phyloP scores from a whole-genome alignment of 2,797 vertebrate genomes.

The Staurois parvus region DNA sequence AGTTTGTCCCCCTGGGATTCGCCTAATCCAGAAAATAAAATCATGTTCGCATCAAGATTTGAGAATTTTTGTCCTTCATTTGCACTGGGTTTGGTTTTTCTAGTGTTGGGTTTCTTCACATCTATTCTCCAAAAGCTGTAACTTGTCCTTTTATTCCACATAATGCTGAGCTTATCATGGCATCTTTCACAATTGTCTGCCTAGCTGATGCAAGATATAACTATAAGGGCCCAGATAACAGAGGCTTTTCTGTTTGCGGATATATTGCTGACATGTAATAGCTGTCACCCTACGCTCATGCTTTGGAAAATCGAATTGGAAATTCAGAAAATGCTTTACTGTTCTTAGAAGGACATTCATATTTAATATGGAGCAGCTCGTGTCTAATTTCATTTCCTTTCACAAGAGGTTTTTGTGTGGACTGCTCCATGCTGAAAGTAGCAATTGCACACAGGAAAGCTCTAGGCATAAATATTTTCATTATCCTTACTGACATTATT shows the following conservation, averaged over 20 bases:
- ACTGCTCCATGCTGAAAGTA: no score
- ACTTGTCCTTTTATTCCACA: not conserved
- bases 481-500: no score
- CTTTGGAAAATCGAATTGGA: not conserved
- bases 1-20: no score
- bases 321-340: not conserved
- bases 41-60: no score
- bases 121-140: not conserved
- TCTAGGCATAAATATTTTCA: no score
- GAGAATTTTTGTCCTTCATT: no score
- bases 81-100: no score
- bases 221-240: not conserved
- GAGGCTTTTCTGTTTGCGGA: not conserved
- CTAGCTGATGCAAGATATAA: not conserved
- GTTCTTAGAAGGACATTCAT: not conserved
- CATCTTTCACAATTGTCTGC: not conserved
- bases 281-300: slow-evolving; percentile 6
- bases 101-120: no score
- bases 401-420: not conserved
- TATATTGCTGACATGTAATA: slow-evolving; percentile 1
- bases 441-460: no score
- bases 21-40: no score
- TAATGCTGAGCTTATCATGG: not conserved
- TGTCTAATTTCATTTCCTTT: not conserved
- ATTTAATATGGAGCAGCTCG: not conserved